A percentile compares a stretch with the other conserved stretches of the same genome.
Conservation (phyloP, 2,888 invertebrate genomes). For the Tiliacea aurago region DNA sequence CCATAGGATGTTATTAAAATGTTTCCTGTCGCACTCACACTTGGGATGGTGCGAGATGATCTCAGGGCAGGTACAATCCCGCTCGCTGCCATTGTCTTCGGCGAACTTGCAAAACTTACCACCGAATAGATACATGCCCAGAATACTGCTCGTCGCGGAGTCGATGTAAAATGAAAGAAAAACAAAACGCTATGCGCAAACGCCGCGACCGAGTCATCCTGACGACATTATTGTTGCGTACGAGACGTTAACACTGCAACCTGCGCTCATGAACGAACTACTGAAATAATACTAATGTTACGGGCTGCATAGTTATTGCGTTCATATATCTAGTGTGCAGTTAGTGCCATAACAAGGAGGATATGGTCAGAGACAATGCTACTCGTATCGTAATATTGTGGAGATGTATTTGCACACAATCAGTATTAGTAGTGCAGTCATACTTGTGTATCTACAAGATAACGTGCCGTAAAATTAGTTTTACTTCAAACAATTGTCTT, state of each 20-base stretch:
- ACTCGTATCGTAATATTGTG: slow-evolving; percentile 36
- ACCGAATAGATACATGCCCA: slow-evolving; percentile 99
- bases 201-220: slow-evolving; percentile 85
- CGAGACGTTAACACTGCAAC: slow-evolving; percentile 87
- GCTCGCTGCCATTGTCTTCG: slow-evolving; percentile 95
- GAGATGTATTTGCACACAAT: slow-evolving; percentile 58
- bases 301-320: slow-evolving; percentile 61
- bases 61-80: slow-evolving; percentile 98
- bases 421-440: slow-evolving; percentile 64
- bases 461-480: slow-evolving; percentile 77
- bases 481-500: slow-evolving; percentile 70
- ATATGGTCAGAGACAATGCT: slow-evolving; percentile 36
- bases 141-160: slow-evolving; percentile 95
- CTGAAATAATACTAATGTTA: slow-evolving; percentile 76
- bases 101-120: slow-evolving; percentile 99
- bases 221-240: slow-evolving; percentile 78
- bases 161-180: slow-evolving; percentile 90
- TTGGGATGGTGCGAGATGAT: slow-evolving; percentile 96
- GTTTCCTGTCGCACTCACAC: slow-evolving; percentile 99
- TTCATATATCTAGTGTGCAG: slow-evolving; percentile 62
- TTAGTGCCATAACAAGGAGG: slow-evolving; percentile 61
- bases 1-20: slow-evolving; percentile 99
- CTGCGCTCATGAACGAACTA: slow-evolving; percentile 62
- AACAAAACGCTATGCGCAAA: slow-evolving; percentile 89
- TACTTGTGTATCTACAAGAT: slow-evolving; percentile 63